These are phyloP conservation scores for Rhaphigaster nebulosa DNA, from an alignment of 2,888 invertebrate genomes.

Conservation along the genomic window DNA sequence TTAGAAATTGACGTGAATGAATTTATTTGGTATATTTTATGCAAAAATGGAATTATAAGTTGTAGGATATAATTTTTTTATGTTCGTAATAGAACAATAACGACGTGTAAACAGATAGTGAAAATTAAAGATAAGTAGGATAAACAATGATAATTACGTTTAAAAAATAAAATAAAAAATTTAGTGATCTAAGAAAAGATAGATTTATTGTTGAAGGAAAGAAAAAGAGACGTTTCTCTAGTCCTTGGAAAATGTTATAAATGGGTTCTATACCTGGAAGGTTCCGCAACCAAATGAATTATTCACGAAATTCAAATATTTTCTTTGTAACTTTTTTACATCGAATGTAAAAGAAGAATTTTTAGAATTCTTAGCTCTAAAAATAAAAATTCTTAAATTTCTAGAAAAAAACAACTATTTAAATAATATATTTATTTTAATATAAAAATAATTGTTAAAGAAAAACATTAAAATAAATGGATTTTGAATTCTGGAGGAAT, in stretches of 20 bases:
- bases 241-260: not conserved
- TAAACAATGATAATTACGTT: too few species aligned
- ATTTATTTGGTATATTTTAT: too few species aligned
- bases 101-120: too few species aligned
- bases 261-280: not conserved
- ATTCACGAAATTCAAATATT: constrained; percentile 12
- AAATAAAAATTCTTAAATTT: too few species aligned
- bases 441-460: not conserved
- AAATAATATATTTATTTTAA: not conserved
- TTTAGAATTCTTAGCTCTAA: not conserved
- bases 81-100: too few species aligned
- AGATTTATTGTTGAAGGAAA: not conserved
- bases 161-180: too few species aligned
- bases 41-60: too few species aligned
- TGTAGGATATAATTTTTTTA: too few species aligned
- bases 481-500: not conserved
- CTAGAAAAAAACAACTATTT: too few species aligned
- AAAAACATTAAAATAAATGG: not conserved
- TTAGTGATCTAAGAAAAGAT: not conserved
- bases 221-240: not conserved
- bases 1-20: too few species aligned
- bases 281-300: not conserved
- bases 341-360: not conserved
- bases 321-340: not conserved
- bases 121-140: too few species aligned